Evolutionary conservation across 2,797 vertebrate species (phyloP).

Genomic region (Neopelma chrysocephalum): DNA sequence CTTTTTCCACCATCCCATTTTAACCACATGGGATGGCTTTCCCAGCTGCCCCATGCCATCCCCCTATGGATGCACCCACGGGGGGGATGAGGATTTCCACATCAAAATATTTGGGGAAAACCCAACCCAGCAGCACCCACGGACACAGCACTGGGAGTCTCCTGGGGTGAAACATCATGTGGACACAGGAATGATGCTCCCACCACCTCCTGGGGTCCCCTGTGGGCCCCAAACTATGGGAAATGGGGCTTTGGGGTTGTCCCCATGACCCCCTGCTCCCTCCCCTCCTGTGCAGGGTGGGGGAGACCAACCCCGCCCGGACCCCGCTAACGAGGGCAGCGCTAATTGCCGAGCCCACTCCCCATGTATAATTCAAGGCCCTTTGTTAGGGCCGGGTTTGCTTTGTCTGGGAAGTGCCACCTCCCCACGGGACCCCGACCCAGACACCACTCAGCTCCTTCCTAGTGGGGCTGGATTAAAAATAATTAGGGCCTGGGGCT

Average conservation of each 20-base stretch:
- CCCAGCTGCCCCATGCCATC: too few species aligned
- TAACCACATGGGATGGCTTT: background rate
- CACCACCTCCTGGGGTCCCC: background rate
- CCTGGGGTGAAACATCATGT: too few species aligned
- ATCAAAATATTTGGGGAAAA: fast-evolving
- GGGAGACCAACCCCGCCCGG: fast-evolving
- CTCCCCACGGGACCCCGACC: background rate
- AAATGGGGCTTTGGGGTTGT: background rate
- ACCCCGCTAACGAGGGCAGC: background rate
- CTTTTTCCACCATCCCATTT: too few species aligned
- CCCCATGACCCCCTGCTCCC: background rate
- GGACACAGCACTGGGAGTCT: background rate
- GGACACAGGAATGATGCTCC: background rate
- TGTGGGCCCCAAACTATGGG: background rate
- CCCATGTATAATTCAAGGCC: conserved; percentile 19
- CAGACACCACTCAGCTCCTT: fast-evolving
- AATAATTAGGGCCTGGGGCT: background rate
- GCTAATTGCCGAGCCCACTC: background rate
- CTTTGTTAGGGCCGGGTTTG: background rate
- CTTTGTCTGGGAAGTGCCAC: background rate
- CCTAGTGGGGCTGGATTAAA: background rate
- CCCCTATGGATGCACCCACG: fast-evolving
- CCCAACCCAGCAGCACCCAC: background rate
- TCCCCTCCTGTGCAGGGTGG: background rate
- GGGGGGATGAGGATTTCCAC: background rate